Conservation (phyloP, 2,113 vertebrate species). For the Promerops cafer region DNA sequence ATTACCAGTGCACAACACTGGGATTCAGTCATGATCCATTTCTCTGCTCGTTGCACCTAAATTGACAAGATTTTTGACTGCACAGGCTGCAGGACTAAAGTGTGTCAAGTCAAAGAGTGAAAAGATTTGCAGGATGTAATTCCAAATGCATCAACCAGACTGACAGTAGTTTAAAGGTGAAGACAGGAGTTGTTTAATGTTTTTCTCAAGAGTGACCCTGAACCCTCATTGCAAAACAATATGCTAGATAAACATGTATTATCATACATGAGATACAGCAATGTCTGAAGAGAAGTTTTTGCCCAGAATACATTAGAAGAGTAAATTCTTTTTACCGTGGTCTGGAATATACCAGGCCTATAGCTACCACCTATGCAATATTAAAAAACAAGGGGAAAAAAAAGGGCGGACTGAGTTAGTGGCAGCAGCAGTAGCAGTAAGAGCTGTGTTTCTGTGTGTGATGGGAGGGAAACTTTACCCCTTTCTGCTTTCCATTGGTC, state of each 20-base stretch:
- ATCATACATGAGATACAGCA: not conserved
- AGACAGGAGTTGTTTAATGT: not conserved
- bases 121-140: not conserved
- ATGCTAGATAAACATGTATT: not conserved
- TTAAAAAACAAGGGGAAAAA: not conserved
- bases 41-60: not conserved
- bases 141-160: not conserved
- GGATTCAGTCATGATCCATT: not conserved
- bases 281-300: not conserved
- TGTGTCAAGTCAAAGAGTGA: not conserved
- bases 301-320: not conserved
- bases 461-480: not conserved
- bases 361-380: not conserved
- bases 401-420: not conserved
- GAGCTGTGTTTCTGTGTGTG: not conserved
- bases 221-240: not conserved
- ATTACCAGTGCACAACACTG: not conserved
- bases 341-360: not conserved
- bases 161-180: not conserved
- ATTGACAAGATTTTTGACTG: not conserved
- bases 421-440: not conserved
- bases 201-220: not conserved
- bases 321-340: not conserved
- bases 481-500: not conserved
- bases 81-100: not conserved